Evolutionary conservation across 1,140 invertebrate species (phyloP), one percentile per base, ranked within the genome.

Genomic region (Bombus fervidus): DNA sequence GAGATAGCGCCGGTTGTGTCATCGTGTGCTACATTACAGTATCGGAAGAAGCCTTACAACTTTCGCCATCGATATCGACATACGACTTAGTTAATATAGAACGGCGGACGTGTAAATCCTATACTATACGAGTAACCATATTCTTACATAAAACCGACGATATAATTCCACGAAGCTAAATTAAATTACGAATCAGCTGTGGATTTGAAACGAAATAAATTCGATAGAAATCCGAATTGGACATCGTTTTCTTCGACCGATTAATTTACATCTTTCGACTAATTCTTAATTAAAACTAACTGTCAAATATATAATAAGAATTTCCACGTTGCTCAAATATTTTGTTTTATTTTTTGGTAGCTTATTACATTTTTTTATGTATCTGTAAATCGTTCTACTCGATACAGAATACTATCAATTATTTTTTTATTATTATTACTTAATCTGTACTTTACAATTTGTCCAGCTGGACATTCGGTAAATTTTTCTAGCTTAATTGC

Each of bases 41-140:
- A 80, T 80, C 43, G 43, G 78, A 80, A n/a, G 78, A 80, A 69
- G 43, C 64, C 64, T 39, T 80, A n/a, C 78, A 80, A 80, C 78
- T 80, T 80, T 80, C 78, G 18, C 78, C 43, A 37, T 69, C 78
- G 78, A 80, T 80, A 80, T 69, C 78, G 64, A 69, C 66, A 13
- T n/a, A 37, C 43, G 13, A 80, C 64, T 80, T 69, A 80, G 68
- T 80, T 80, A 80, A 80, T 37, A 69, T 47, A 25, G 66, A 8
- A 53, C 43, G 31, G 66, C 0, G 28, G 53, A 34, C 15, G 13
- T 28, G 43, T 39, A 31, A 25, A 22, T 53, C 28, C 25, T 80
- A 0, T 22, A 80, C 12, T 10, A 80, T 31, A 18, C 59, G 12
- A 64, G 18, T 1, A n/a, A 41, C 62, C 10, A 13, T n/a, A n/a